Conservation (phyloP, 2,113 vertebrate species). For the Gopherus evgoodei region DNA sequence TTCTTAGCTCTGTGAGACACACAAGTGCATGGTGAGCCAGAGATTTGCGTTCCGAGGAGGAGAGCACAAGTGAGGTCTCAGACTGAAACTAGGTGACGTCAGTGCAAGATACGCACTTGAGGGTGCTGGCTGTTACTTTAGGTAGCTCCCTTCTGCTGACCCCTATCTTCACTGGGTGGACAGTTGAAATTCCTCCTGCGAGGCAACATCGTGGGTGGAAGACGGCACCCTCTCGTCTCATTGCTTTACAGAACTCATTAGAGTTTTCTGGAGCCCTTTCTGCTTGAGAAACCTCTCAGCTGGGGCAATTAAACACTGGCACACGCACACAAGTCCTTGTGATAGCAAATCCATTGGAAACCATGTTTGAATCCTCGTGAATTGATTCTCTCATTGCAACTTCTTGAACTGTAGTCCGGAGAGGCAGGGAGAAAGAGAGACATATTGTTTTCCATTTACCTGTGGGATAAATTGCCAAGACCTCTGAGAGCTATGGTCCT, state of each 20-base stretch:
- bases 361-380: not conserved
- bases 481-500: not conserved
- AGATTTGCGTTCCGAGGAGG: not conserved
- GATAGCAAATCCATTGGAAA: not conserved
- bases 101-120: constrained; percentile 26
- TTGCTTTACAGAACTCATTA: not conserved
- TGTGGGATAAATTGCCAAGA: not conserved
- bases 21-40: not conserved
- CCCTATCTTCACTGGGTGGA: constrained; percentile 3
- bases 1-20: not conserved
- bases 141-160: not conserved
- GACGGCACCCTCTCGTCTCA: not conserved
- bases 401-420: not conserved
- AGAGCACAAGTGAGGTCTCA: not conserved
- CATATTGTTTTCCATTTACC: not conserved
- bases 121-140: not conserved
- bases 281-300: not conserved
- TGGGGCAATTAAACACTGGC: not conserved
- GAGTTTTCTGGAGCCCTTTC: not conserved
- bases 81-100: constrained; percentile 10
- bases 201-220: not conserved
- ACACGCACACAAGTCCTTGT: not conserved
- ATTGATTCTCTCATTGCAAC: not conserved
- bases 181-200: not conserved
- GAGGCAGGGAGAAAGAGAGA: not conserved